phyloP scores from a whole-genome alignment of 1,140 invertebrate species.

The Drosophila paulistorum region DNA sequence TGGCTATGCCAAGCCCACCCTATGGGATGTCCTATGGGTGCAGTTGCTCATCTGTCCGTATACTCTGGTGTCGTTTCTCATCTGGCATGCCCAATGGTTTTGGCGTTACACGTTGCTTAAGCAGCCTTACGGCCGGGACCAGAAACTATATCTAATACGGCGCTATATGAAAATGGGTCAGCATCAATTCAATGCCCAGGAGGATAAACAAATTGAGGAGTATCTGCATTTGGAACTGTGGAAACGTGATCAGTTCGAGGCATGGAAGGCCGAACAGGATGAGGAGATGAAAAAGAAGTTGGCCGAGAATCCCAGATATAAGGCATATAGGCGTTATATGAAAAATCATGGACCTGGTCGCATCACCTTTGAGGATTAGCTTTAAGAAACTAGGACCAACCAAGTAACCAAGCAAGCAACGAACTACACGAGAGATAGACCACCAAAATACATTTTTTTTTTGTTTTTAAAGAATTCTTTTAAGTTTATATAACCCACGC shows the following conservation, averaged over 20 bases:
- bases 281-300: slow-evolving; percentile 91
- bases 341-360: slow-evolving; percentile 90
- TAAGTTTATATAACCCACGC: background rate
- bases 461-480: background rate
- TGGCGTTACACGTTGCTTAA: slow-evolving; percentile 91
- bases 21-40: slow-evolving; percentile 91
- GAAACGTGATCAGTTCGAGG: slow-evolving; percentile 90
- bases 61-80: slow-evolving; percentile 87
- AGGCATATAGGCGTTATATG: slow-evolving; percentile 91
- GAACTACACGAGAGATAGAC: background rate
- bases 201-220: slow-evolving; percentile 89
- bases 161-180: slow-evolving; percentile 89
- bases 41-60: slow-evolving; percentile 92
- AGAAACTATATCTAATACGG: slow-evolving; percentile 93
- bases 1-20: slow-evolving; percentile 92
- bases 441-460: background rate
- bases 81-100: slow-evolving; percentile 91
- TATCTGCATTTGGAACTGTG: slow-evolving; percentile 91
- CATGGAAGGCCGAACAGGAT: slow-evolving; percentile 92
- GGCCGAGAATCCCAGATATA: slow-evolving; percentile 90
- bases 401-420: too few species aligned
- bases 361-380: slow-evolving; percentile 90
- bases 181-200: slow-evolving; percentile 88
- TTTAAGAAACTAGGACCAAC: slow-evolving; percentile 21
- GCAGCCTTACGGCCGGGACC: slow-evolving; percentile 90